phyloP scores from a whole-genome alignment of 2,888 invertebrate genomes.

The Tipula confusa region DNA sequence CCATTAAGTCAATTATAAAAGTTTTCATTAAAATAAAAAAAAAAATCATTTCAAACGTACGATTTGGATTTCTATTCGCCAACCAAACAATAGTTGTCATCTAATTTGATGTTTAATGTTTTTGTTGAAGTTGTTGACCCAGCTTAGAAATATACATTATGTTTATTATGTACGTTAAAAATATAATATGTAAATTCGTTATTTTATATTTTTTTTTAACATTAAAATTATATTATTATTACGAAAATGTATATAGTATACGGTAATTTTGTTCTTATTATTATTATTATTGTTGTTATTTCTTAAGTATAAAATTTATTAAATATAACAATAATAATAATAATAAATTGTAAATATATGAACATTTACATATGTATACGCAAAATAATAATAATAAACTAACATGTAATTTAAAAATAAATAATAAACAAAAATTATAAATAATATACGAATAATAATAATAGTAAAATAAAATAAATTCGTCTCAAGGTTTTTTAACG shows the following conservation, averaged over 20 bases:
- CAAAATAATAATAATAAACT: constrained; percentile 1
- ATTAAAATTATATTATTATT: background rate
- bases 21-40: background rate
- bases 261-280: background rate
- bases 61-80: background rate
- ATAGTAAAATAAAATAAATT: constrained; percentile 25
- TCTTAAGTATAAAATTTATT: background rate
- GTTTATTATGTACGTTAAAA: background rate
- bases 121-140: background rate
- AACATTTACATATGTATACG: background rate
- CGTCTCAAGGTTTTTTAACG: constrained; percentile 13
- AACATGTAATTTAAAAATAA: constrained; percentile 27
- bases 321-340: background rate
- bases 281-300: no score
- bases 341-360: background rate
- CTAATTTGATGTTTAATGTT: background rate
- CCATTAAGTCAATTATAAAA: background rate
- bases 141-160: background rate
- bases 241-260: background rate
- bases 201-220: background rate
- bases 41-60: background rate
- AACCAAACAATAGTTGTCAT: background rate
- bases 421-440: constrained; percentile 27
- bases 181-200: background rate
- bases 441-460: background rate